Base-by-base conservation (phyloP, 2,888 invertebrate species). In the Dilophus febrilis region DNA sequence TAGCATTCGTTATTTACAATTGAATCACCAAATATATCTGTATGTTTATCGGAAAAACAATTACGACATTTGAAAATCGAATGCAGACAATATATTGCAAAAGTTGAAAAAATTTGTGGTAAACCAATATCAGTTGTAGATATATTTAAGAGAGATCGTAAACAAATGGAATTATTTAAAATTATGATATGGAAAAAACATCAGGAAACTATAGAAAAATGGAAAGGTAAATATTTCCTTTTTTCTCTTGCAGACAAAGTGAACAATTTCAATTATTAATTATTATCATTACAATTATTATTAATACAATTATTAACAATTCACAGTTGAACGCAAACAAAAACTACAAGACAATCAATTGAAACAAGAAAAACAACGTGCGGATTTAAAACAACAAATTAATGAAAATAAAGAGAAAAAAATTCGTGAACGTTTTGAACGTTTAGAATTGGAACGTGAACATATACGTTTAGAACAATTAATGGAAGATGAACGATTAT, bases 61-160 rank as follows among this genome's bases (percentile, higher is more conserved):
- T 48, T 60, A 38, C 49, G 51, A n/a, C 45, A 46, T 14, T 35
- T 54, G 3, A 46, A 51, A 43, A 31, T 16, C 28, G 42, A 26
- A 12, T 60, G 53, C 31, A 41, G 44, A 3, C 44, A 44, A 3
- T 58, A 58, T 38, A 49, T 51, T 13, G 43, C 48, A 8, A 42
- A 47, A 2, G 51, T 56, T 1, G 44, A 45, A 5, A 42, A 49
- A 12, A 64, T 68, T 0, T 68, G 68, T 42, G 70, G 68, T 0
- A 64, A 65, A 31, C 59, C 65, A 0, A 60, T 68, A 13, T 65
- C 67, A 0, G 67, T 71, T 48, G 59, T 64, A 14, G 64, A 65
- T 49, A 63, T 72, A 4, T 54, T 69, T 31, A 51, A 68, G 11
- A 65, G 66, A 39, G 57, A 62, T 19, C 64, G 64, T 36, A 66